Evolutionary conservation across 2,797 vertebrate species (phyloP).

Genomic region (Phaenicophaeus curvirostris): DNA sequence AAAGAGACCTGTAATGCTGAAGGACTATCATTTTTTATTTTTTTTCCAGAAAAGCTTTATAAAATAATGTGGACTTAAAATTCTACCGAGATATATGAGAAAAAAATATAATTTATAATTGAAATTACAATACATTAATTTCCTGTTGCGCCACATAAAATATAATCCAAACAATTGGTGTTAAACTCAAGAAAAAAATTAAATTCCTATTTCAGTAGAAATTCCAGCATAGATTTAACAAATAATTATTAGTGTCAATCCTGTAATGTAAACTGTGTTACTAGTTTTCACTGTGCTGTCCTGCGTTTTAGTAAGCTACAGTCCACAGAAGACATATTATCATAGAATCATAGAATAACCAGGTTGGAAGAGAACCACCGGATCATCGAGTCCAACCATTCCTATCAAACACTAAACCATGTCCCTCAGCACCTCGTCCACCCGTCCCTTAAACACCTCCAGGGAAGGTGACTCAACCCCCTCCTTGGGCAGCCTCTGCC

Average conservation of each 20-base stretch:
- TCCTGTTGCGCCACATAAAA: background rate
- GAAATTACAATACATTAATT: background rate
- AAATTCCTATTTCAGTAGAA: background rate
- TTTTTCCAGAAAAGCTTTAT: background rate
- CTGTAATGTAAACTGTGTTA: background rate
- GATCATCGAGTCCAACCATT: no score
- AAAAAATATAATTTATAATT: background rate
- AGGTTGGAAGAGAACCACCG: no score
- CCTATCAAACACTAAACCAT: no score
- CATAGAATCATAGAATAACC: no score
- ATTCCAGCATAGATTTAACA: background rate
- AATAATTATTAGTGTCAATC: background rate
- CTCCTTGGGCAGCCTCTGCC: no score
- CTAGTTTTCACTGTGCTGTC: background rate
- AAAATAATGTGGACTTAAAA: background rate
- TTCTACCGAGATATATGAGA: background rate
- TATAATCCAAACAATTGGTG: background rate
- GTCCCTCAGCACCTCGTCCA: no score
- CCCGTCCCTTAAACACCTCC: no score
- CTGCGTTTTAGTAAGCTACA: background rate
- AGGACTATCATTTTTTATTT: background rate
- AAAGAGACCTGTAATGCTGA: background rate
- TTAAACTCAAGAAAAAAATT: background rate
- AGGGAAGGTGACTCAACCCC: no score
- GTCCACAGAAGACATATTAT: background rate